These are phyloP conservation scores for Fundulus diaphanus DNA, from an alignment of 2,797 vertebrate species.

Conservation along the genomic window DNA sequence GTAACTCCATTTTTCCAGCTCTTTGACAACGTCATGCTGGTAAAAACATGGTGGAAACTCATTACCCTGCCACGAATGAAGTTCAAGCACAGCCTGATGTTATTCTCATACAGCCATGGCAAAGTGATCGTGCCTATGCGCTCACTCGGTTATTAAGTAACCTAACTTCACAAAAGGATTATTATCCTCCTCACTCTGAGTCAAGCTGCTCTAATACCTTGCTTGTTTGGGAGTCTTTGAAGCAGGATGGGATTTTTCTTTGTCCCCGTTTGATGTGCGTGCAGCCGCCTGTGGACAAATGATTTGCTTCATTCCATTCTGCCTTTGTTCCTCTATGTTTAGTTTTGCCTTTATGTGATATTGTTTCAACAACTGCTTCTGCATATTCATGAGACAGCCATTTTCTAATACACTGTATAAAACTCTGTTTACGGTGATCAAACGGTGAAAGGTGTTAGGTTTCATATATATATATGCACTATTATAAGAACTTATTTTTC, in stretches of 20 bases:
- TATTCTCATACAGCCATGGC: conserved; percentile 24
- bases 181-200: conserved; percentile 42
- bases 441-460: conserved; percentile 27
- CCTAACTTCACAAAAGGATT: conserved; percentile 48
- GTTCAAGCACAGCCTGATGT: conserved; percentile 41
- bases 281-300: conserved; percentile 67
- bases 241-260: conserved; percentile 52
- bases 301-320: conserved; percentile 51
- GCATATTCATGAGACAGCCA: conserved; percentile 40
- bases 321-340: conserved; percentile 62
- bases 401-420: conserved; percentile 7
- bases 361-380: conserved; percentile 36
- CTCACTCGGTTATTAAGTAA: conserved; percentile 56
- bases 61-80: conserved; percentile 33
- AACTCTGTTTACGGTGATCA: conserved; percentile 22
- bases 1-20: conserved; percentile 13
- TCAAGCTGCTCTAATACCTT: conserved; percentile 56
- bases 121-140: conserved; percentile 25
- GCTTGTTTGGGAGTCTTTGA: conserved; percentile 67
- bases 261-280: conserved; percentile 64
- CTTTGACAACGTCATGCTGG: conserved; percentile 10
- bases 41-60: conserved; percentile 13
- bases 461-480: conserved; percentile 19
- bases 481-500: conserved; percentile 20
- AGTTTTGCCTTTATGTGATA: conserved; percentile 41